Base-by-base conservation (phyloP, 2,888 invertebrate genomes). In the Tiliacea citrago region DNA sequence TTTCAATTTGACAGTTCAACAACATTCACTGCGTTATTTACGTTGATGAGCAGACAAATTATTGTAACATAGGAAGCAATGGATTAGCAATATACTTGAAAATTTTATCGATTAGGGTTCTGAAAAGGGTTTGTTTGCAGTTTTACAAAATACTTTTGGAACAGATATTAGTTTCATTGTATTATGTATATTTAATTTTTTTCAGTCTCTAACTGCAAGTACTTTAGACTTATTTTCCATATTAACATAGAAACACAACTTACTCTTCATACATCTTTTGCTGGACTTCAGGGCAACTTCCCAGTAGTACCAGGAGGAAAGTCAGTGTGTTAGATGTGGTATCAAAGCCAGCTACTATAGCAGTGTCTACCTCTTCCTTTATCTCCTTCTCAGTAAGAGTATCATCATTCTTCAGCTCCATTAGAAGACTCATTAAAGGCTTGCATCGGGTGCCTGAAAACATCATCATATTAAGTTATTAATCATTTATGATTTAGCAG, bases 251-350 rank as follows among this genome's bases (percentile, higher is more conserved):
- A 63, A 47, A 47, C 21, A 5, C 18, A 24, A 71, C 91, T 89
- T 84, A 91, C 92, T 92, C 92, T 49, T 88, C 62, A 75, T 86
- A 85, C 69, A 91, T 76, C 24, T 85, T 86, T 29, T 89, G 75
- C 85, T 95, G 95, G 12, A 94, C 87, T 67, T 92, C 87, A 45
- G 91, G 92, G 78, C 93, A 86, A 0, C 89, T 87, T 12, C 94
- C 88, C 0, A 88, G 24, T 5, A 83, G 58, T 8, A 82, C 73
- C 2, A 82, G 21, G 5, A 80, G 60, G 12, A 63, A 82, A 5
- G 71, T 68, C 0, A 87, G 69, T 9, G 79, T 39, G 10, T 73
- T 73, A 0, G 85, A 79, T 10, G 83, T 82, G 0, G 87, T 86
- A 21, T 88, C 86, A 24, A 79, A 82, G 0, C 83, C 88, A 9